Evolutionary conservation across 2,113 vertebrate species (phyloP).

Genomic region (Synodontis membranacea): DNA sequence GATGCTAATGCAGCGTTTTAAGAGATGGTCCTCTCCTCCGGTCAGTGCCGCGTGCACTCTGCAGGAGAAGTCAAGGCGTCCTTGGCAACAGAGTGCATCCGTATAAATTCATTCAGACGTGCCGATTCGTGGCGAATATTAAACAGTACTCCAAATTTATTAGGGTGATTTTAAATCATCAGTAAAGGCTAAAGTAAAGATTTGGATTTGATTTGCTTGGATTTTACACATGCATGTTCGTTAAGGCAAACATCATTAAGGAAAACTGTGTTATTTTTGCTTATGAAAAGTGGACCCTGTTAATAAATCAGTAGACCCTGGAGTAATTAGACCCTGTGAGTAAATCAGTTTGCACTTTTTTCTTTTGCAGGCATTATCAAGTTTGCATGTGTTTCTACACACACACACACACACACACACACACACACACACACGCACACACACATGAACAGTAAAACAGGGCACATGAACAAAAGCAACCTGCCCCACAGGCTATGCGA

Average conservation of each 20-base stretch:
- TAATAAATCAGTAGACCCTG: neutral
- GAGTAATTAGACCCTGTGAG: neutral
- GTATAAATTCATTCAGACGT: neutral
- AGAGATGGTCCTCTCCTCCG: neutral
- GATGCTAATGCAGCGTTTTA: neutral
- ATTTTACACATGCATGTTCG: neutral
- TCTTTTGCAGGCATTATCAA: neutral
- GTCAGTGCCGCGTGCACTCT: neutral
- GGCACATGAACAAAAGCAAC: neutral
- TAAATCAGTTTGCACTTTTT: neutral
- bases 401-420: too few relatives aligned
- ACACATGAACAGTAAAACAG: neutral
- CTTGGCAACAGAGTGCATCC: neutral
- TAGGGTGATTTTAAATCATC: neutral
- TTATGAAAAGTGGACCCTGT: neutral
- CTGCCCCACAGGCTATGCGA: neutral
- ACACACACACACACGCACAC: too few relatives aligned
- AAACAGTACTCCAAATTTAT: neutral
- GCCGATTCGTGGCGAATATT: neutral
- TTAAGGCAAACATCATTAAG: neutral
- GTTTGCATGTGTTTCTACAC: neutral
- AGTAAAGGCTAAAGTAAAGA: neutral
- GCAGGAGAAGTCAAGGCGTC: neutral
- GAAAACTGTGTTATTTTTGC: neutral
- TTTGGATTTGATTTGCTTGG: neutral